phyloP scores from a whole-genome alignment of 2,888 invertebrate species.

The Acrobasis consociella region DNA sequence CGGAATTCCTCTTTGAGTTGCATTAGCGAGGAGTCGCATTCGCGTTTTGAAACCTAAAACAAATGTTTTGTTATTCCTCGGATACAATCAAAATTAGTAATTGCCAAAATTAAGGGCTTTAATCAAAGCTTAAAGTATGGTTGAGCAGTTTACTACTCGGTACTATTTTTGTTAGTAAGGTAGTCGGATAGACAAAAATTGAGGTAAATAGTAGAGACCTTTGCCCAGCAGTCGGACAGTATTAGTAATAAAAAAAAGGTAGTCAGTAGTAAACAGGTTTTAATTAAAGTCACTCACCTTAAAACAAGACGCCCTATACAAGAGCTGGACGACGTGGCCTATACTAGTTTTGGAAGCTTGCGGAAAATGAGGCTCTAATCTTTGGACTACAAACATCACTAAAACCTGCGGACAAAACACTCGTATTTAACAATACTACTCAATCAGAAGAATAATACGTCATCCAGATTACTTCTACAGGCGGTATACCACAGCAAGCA shows the following conservation, averaged over 20 bases:
- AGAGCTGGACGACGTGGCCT: slow-evolving; percentile 98
- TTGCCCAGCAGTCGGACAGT: too few relatives aligned
- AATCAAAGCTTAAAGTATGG: too few relatives aligned
- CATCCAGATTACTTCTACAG: too few relatives aligned
- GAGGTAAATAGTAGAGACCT: too few relatives aligned
- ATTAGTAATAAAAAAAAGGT: too few relatives aligned
- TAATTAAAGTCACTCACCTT: slow-evolving; percentile 84
- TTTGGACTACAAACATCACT: slow-evolving; percentile 99
- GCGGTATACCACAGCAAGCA: too few relatives aligned
- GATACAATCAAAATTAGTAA: too few relatives aligned
- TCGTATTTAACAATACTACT: background rate
- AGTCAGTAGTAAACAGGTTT: background rate
- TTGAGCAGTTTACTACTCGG: too few relatives aligned
- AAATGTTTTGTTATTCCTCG: background rate
- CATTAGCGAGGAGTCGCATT: slow-evolving; percentile 98
- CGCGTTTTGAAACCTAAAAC: slow-evolving; percentile 94
- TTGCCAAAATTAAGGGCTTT: too few relatives aligned
- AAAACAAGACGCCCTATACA: slow-evolving; percentile 99
- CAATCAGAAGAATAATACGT: too few relatives aligned
- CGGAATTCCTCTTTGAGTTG: slow-evolving; percentile 98
- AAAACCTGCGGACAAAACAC: slow-evolving; percentile 80
- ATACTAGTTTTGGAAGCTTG: slow-evolving; percentile 99
- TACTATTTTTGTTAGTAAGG: too few relatives aligned
- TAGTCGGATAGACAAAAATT: too few relatives aligned
- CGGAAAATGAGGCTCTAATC: slow-evolving; percentile 96